Evolutionary conservation across 2,888 invertebrate species (phyloP).

Genomic region (Hydropsyche betteni): DNA sequence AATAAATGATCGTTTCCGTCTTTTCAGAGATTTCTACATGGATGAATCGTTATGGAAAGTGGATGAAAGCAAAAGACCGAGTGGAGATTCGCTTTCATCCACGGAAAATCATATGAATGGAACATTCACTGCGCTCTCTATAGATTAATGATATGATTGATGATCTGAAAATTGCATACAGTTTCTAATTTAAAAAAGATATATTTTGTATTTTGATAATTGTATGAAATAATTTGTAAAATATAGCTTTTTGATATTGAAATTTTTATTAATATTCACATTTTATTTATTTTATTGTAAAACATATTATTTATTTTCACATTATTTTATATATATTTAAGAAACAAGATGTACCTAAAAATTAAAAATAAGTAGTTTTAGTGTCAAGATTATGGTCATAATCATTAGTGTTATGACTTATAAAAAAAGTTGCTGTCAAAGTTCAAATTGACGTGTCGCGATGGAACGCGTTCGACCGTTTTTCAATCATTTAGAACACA

Average conservation of each 20-base stretch:
- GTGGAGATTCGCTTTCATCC: slow-evolving; percentile 57
- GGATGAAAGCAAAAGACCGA: slow-evolving; percentile 65
- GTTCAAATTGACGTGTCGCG: slow-evolving; percentile 33
- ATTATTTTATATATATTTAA: background rate
- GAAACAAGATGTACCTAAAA: background rate
- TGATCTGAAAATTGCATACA: too few relatives aligned
- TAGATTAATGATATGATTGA: slow-evolving; percentile 61
- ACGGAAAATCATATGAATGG: slow-evolving; percentile 62
- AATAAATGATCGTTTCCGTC: slow-evolving; percentile 46
- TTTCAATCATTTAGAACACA: background rate
- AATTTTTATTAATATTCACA: background rate
- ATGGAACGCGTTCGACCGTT: background rate
- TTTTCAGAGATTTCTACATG: slow-evolving; percentile 68
- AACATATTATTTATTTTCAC: background rate
- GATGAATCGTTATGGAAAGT: slow-evolving; percentile 70
- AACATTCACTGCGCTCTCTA: slow-evolving; percentile 67
- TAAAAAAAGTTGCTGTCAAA: slow-evolving; percentile 18
- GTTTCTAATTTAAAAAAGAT: too few relatives aligned
- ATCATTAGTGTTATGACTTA: background rate
- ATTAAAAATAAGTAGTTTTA: background rate
- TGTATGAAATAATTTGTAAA: too few relatives aligned
- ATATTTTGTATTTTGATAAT: too few relatives aligned
- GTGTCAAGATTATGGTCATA: background rate
- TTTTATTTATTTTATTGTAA: background rate
- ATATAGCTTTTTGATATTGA: background rate